These are phyloP conservation scores for Trigoniulus corallinus DNA, from an alignment of 1,140 invertebrate genomes.

Conservation along the genomic window DNA sequence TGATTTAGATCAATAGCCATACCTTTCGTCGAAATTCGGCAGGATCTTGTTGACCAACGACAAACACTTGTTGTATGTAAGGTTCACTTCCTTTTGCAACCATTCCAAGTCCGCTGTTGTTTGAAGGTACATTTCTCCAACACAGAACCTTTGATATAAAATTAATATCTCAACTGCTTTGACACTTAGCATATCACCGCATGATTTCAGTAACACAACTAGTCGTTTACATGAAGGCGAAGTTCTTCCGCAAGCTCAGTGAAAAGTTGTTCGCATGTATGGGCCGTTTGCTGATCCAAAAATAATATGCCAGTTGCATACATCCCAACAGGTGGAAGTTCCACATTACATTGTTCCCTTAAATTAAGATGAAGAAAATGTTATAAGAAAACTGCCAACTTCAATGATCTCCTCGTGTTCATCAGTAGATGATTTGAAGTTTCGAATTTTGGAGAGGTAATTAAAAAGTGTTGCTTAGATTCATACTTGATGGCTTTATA, in stretches of 20 bases:
- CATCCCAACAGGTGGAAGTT: conserved; percentile 63
- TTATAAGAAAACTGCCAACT: conserved; percentile 9
- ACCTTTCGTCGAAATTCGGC: conserved; percentile 41
- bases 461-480: not conserved
- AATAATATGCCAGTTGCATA: conserved; percentile 96
- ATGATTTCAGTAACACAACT: not conserved
- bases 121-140: conserved; percentile 82
- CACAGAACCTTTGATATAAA: conserved; percentile 52
- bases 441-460: not conserved
- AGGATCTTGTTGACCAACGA: conserved; percentile 37
- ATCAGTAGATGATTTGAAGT: no score
- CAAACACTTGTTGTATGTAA: conserved; percentile 85
- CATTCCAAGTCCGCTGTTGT: conserved; percentile 64
- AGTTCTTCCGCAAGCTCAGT: conserved; percentile 59
- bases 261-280: conserved; percentile 65
- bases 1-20: no score
- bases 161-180: no score
- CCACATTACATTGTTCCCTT: conserved; percentile 46
- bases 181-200: no score
- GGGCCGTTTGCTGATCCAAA: conserved; percentile 63
- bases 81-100: conserved; percentile 88
- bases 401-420: no score
- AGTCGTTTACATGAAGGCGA: conserved; percentile 42
- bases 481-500: conserved; percentile 54
- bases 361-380: conserved; percentile 18